These are phyloP conservation scores for Harpalus rufipes DNA, from an alignment of 2,888 invertebrate genomes.

Conservation along the genomic window DNA sequence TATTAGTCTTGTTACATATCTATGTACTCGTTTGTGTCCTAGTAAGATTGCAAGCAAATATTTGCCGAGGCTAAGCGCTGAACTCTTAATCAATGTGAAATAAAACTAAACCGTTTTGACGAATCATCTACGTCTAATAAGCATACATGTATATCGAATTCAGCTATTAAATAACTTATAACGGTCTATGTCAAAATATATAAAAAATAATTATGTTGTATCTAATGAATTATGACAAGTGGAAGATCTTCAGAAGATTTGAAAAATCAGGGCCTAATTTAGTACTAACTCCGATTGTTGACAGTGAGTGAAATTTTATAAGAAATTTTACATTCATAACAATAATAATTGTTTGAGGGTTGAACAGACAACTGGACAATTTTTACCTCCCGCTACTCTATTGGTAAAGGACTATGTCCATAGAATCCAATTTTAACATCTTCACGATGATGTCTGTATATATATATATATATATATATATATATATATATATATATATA, in stretches of 20 bases:
- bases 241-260: conserved; percentile 16
- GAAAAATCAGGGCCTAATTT: no score
- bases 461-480: no score
- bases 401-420: no score
- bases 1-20: background rate
- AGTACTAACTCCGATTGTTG: no score
- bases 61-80: background rate
- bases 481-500: no score
- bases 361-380: no score
- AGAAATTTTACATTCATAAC: no score
- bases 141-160: conserved; percentile 42
- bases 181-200: conserved; percentile 32
- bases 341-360: no score
- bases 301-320: no score
- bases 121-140: conserved; percentile 28
- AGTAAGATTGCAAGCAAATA: background rate
- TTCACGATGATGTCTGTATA: no score
- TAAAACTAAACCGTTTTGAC: conserved; percentile 10
- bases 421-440: no score
- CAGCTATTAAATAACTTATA: conserved; percentile 42
- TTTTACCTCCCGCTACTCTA: no score
- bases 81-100: conserved; percentile 21
- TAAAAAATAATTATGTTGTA: conserved; percentile 50
- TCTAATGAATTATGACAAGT: conserved; percentile 39
- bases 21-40: background rate